phyloP scores from a whole-genome alignment of 2,888 invertebrate genomes.

The Macaria notata region DNA sequence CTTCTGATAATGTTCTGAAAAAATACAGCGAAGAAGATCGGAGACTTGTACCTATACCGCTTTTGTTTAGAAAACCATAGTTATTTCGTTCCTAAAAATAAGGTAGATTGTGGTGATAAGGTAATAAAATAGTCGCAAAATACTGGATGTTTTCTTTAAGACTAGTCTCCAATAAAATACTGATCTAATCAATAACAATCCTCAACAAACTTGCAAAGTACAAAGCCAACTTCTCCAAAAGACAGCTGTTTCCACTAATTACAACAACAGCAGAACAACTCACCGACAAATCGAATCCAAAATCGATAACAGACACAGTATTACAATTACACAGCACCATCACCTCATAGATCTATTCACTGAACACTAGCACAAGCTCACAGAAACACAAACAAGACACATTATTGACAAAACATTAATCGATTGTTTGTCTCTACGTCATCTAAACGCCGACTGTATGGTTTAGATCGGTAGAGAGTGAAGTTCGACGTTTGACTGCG shows the following conservation, averaged over 20 bases:
- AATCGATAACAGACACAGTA: conserved; percentile 14
- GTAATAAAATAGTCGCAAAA: too few relatives aligned
- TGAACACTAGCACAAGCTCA: conserved; percentile 34
- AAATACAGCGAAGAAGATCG: conserved; percentile 42
- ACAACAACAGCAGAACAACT: conserved; percentile 23
- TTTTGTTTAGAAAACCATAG: conserved; percentile 44
- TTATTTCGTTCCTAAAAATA: neutral
- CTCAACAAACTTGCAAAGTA: too few relatives aligned
- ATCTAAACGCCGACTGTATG: conserved; percentile 60
- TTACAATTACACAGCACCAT: conserved; percentile 31
- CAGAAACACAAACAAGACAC: conserved; percentile 43
- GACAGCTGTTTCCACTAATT: conserved; percentile 21
- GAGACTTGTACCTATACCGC: conserved; percentile 56
- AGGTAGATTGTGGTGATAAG: too few relatives aligned
- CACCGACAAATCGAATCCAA: conserved; percentile 22
- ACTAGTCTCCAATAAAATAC: too few relatives aligned
- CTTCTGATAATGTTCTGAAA: conserved; percentile 22
- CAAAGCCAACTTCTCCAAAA: neutral
- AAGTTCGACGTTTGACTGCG: conserved; percentile 52
- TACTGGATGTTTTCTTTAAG: too few relatives aligned
- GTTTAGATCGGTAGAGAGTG: conserved; percentile 58
- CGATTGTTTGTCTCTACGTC: conserved; percentile 67
- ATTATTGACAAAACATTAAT: conserved; percentile 74
- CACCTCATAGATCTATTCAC: conserved; percentile 40
- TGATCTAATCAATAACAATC: too few relatives aligned